Base-by-base conservation (phyloP, 2,797 vertebrate genomes). In the Scomberomorus guttatus region DNA sequence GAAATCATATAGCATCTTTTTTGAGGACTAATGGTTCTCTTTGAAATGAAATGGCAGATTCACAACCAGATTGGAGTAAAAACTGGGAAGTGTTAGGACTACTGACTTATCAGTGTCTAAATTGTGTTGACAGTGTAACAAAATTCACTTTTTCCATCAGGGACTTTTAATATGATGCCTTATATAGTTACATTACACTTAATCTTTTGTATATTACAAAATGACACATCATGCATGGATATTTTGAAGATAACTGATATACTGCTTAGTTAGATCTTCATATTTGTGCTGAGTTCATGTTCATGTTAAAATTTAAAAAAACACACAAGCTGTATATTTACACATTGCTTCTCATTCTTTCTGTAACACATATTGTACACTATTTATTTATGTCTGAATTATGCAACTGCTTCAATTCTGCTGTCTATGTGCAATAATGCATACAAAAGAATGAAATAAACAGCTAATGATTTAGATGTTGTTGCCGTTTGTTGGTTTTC, bases 371-470 rank as follows among this genome's bases (percentile, higher is more conserved):
- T 56, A 20, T 1, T 66, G 57, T 62, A 76, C 46, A 54, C 2
- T 72, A 79, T 90, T 79, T 83, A 91, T 87, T 86, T 72, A 65
- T 80, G 77, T 14, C 4, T 72, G 0, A 50, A 50, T 62, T 0
- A 71, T 63, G 1, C 10, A 20, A 58, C 13, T 46, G n/a, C 50
- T 54, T 72, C 27, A 1, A 37, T 39, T 50, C 1, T 78, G 11
- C 10, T 62, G 8, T 83, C 5, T 63, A 64, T 80, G 32, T 74
- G 25, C 6, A 71, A 59, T 62, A 32, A 62, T 75, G 2, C 65
- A 27, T 32, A 9, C 0, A 44, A 46, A 29, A 48, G 13, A 34
- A 27, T 60, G 0, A 76, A 86, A 86, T 83, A 87, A 86, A 89
- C 4, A 51, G 3, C 78, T 5, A 2, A 6, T 55, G 0, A 58